These are phyloP conservation scores for Subanguina moxae DNA, from an alignment of 1,140 invertebrate species.

Conservation along the genomic window DNA sequence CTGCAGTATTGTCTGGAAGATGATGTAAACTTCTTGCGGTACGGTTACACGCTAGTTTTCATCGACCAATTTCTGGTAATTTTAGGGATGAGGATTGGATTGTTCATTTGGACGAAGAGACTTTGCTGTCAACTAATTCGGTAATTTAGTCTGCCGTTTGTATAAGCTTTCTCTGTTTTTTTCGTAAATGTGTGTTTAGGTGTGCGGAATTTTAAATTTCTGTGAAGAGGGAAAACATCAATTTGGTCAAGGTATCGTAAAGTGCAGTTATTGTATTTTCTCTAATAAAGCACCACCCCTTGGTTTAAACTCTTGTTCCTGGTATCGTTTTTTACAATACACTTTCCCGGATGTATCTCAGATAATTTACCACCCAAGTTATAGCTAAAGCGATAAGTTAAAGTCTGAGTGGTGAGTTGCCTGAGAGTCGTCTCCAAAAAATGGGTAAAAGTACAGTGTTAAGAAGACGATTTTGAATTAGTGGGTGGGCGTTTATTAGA, in stretches of 20 bases:
- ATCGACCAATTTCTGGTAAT: constrained; percentile 59
- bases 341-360: too few relatives aligned
- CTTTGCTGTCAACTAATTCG: constrained; percentile 84
- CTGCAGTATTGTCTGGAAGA: constrained; percentile 92
- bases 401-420: too few relatives aligned
- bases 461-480: too few relatives aligned
- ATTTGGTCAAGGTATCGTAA: constrained; percentile 76
- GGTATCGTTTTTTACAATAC: too few relatives aligned
- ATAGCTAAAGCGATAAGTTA: too few relatives aligned
- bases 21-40: constrained; percentile 62
- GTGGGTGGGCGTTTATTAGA: too few relatives aligned
- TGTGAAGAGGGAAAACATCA: constrained; percentile 86
- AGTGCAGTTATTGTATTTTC: not conserved
- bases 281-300: too few relatives aligned
- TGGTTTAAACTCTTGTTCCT: too few relatives aligned
- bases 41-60: not conserved
- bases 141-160: too few relatives aligned
- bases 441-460: too few relatives aligned
- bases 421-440: too few relatives aligned
- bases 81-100: constrained; percentile 81
- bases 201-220: constrained; percentile 84
- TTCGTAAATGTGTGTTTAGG: constrained; percentile 25
- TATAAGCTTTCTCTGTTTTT: constrained; percentile 11
- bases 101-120: constrained; percentile 95
- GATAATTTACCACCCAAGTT: too few relatives aligned